Evolutionary conservation across 2,797 vertebrate genomes (phyloP).

Genomic region (Sternotherus odoratus): DNA sequence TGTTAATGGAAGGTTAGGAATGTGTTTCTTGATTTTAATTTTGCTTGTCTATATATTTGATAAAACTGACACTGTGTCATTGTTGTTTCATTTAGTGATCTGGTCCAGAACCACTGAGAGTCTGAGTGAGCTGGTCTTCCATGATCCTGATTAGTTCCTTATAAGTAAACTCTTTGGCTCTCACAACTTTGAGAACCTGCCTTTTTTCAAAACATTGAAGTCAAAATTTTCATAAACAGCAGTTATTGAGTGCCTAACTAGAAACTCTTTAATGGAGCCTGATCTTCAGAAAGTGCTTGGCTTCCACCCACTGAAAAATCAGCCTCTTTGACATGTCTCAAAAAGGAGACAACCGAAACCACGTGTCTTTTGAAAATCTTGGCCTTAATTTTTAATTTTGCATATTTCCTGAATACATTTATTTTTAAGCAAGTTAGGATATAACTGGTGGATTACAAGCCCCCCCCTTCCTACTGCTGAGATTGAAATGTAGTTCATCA

Average conservation of each 20-base stretch:
- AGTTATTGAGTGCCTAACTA: not conserved
- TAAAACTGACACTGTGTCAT: not conserved
- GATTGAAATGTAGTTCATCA: not conserved
- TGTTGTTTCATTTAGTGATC: not conserved
- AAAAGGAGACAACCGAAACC: not conserved
- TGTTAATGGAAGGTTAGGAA: not conserved
- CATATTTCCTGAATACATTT: not conserved
- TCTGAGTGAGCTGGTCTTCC: not conserved
- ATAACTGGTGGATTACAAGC: not conserved
- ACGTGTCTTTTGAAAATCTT: not conserved
- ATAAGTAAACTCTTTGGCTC: not conserved
- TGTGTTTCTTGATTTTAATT: not conserved
- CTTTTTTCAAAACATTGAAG: not conserved
- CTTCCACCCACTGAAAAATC: not conserved
- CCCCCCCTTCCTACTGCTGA: not conserved
- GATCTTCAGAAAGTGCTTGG: not conserved
- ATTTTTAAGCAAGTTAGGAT: not conserved
- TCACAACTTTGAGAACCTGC: not conserved
- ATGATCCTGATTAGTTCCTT: not conserved
- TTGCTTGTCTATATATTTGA: not conserved
- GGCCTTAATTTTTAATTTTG: not conserved
- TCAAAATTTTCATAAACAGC: not conserved
- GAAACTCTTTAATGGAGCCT: not conserved
- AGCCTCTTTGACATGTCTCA: not conserved
- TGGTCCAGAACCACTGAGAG: not conserved